Base-by-base conservation (phyloP, 2,888 invertebrate genomes). In the Diadromus collaris region DNA sequence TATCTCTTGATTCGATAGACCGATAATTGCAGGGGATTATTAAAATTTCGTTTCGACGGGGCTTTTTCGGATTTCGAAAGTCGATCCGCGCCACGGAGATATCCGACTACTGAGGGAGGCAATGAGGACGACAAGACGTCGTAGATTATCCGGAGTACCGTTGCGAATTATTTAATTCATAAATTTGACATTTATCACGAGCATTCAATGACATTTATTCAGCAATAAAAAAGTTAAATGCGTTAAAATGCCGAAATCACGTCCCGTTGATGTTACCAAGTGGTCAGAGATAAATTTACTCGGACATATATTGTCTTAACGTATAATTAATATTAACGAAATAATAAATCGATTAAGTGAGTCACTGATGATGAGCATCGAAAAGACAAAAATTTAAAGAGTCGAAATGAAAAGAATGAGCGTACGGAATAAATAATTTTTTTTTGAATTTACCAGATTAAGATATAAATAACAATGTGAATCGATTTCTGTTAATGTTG, bases 1-100 rank as follows among this genome's bases (percentile, higher is more conserved):
- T 38, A 41, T 24, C 61, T 71, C 60, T 67, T 32, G 76, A 76
- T 76, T 41, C 67, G 60, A 61, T 71, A 51, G 51, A 29, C 65
- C 51, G 38, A 76, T 58, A 64, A 71, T 70, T 16, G 58, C 63
- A n/a, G 32, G 32, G 34, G 51, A 44, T 69, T 54, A 69, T 65
- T 44, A 68, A 73, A 61, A 68, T 61, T 61, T 65, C 13, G 13
- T 24, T 38, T 32, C 41, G 27, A 19, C 19, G 32, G 21, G n/a
- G 51, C 27, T 51, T 64, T 10, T 64, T 19, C 21, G 63, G n/a
- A 19, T 48, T 38, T 19, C 16, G 44, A 10, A 48, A 34, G 48
- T 54, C 13, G 61, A 61, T 46, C 27, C 13, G 29, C n/a, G 1
- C 27, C 29, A 16, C 27, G 6, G 16, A 46, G 19, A 3, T 41